phyloP scores from a whole-genome alignment of 1,140 invertebrate species.

The Chironomus striatipennis region DNA sequence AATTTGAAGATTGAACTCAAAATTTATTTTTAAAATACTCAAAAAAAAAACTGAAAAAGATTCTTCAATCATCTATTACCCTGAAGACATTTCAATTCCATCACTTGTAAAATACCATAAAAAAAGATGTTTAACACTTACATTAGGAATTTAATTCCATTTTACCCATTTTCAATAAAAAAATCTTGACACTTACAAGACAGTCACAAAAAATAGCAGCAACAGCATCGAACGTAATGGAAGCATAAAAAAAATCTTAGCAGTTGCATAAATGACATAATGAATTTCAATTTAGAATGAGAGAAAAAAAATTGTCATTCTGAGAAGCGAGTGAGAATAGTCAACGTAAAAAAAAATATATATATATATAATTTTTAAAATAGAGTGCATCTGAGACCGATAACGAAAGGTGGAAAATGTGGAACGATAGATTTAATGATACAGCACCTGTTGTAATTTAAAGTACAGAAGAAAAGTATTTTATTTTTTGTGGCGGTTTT shows the following conservation, averaged over 20 bases:
- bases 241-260: neutral
- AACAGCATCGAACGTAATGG: neutral
- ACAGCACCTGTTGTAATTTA: conserved; percentile 15
- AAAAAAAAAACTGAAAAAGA: too few relatives aligned
- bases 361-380: neutral
- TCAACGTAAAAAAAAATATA: neutral
- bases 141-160: neutral
- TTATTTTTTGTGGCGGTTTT: too few relatives aligned
- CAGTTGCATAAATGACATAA: neutral
- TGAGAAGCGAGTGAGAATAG: neutral
- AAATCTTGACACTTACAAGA: neutral
- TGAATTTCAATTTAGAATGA: conserved; percentile 1
- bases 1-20: too few relatives aligned
- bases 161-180: neutral
- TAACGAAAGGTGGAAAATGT: neutral
- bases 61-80: too few relatives aligned
- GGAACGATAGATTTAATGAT: conserved; percentile 1
- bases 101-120: neutral
- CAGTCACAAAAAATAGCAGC: neutral
- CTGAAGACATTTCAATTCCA: too few relatives aligned
- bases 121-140: neutral
- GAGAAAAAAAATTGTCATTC: neutral
- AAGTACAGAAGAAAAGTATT: neutral
- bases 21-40: too few relatives aligned
- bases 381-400: conserved; percentile 11